phyloP scores from a whole-genome alignment of 1,140 invertebrate species.

The Drosophila pachea region DNA sequence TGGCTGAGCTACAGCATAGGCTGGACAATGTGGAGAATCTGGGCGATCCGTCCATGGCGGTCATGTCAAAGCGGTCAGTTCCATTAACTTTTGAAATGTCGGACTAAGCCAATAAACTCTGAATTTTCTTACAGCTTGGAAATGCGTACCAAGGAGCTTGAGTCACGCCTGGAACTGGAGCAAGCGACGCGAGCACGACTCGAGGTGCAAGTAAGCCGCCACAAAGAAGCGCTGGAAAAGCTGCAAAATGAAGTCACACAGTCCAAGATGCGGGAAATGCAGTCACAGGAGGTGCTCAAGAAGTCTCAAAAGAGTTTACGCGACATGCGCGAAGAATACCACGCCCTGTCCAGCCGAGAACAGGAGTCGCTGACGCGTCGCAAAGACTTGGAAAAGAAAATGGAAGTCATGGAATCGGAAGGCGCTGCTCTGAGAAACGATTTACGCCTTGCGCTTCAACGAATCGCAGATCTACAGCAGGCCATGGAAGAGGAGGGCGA shows the following conservation, averaged over 20 bases:
- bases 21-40: slow-evolving; percentile 88
- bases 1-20: slow-evolving; percentile 86
- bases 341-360: slow-evolving; percentile 84
- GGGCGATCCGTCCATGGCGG: slow-evolving; percentile 88
- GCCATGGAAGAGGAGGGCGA: slow-evolving; percentile 91
- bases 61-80: slow-evolving; percentile 82
- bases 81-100: background rate
- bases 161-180: slow-evolving; percentile 93
- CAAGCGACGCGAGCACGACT: slow-evolving; percentile 89
- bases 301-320: slow-evolving; percentile 85
- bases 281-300: slow-evolving; percentile 87
- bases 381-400: slow-evolving; percentile 85
- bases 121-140: slow-evolving; percentile 81
- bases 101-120: background rate
- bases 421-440: slow-evolving; percentile 84
- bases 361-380: slow-evolving; percentile 85
- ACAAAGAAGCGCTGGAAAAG: slow-evolving; percentile 91
- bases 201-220: slow-evolving; percentile 89
- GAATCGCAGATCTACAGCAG: slow-evolving; percentile 90
- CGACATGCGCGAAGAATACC: slow-evolving; percentile 87
- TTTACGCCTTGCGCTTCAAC: slow-evolving; percentile 88
- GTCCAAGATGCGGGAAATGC: slow-evolving; percentile 85
- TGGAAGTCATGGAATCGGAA: slow-evolving; percentile 84
- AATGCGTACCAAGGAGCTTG: slow-evolving; percentile 91
- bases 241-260: slow-evolving; percentile 86